Evolutionary conservation across 2,113 vertebrate genomes (phyloP).

Genomic region (Lasiurus cinereus): DNA sequence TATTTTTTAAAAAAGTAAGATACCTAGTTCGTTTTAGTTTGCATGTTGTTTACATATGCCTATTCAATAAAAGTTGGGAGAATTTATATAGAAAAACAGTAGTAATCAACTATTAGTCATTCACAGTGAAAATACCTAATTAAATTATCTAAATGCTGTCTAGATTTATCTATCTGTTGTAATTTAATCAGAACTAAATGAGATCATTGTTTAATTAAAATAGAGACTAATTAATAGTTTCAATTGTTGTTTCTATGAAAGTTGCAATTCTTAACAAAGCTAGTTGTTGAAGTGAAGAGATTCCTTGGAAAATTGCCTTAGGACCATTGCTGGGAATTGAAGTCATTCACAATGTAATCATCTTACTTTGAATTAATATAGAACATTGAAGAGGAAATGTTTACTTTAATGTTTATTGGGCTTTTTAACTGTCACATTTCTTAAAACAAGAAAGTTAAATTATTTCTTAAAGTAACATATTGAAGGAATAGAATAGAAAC

Average conservation of each 20-base stretch:
- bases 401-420: neutral
- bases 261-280: conserved; percentile 70
- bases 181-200: conserved; percentile 84
- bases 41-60: neutral
- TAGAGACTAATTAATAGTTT: conserved; percentile 83
- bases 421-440: neutral
- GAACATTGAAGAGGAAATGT: conserved; percentile 16
- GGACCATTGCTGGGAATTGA: conserved; percentile 62
- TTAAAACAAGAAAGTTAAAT: conserved; percentile 21
- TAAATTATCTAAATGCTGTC: conserved; percentile 83
- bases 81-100: conserved; percentile 44
- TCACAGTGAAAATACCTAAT: conserved; percentile 80
- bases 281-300: conserved; percentile 75
- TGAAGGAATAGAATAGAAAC: neutral
- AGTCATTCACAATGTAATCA: conserved; percentile 41
- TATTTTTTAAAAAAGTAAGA: neutral
- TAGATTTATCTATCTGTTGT: conserved; percentile 82
- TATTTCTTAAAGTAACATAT: neutral
- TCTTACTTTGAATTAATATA: conserved; percentile 38
- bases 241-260: conserved; percentile 83
- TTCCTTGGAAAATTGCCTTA: conserved; percentile 65
- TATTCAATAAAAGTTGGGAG: conserved; percentile 22
- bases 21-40: conserved; percentile 26
- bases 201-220: conserved; percentile 84
- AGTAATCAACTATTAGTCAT: conserved; percentile 50